Evolutionary conservation across 2,797 vertebrate species (phyloP), one percentile per base, ranked within the genome.

Genomic region (Tragelaphus oryx): DNA sequence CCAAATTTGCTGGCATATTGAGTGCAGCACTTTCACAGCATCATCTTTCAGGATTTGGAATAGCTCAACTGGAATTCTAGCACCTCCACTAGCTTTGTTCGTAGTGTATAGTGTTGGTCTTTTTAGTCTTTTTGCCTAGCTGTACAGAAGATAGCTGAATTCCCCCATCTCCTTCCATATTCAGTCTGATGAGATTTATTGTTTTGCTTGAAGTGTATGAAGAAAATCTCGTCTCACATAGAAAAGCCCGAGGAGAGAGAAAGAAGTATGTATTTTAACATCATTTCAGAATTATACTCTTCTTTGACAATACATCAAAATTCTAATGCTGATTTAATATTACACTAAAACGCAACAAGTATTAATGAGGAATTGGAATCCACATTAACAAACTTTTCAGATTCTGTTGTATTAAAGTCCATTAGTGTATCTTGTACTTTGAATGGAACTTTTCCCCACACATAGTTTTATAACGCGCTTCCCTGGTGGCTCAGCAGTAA

Each of bases 341-440:
- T 93, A 87, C 24, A 82, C 68, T 78, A 91, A 94, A 96, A 83
- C 11, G 94, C 88, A 79, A 52, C 83, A 92, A 86, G 62, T 50
- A 4, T 55, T 74, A 92, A 80, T 81, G 37, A 95, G 41, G 52
- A 83, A 24, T 86, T 37, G 24, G 60, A 95, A 91, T 60, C 41
- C 41, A 10, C 41, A 89, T 65, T 41, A 87, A 74, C 59, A 87
- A 68, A 78, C 44, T 89, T 96, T 96, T 80, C 46, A 55, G 55
- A 93, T 80, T 75, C 24, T 92, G 12, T 87, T 87, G 54, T 52
- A 46, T 81, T 92, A 65, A 93, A 82, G n/a, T 76, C n/a, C 50
- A 28, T 46, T 92, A 37, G 54, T 80, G 65, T 57, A 17, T 17
- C 50, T 60, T 82, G 6, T 91, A 75, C 59, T 91, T 90, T 37